These are phyloP conservation scores for Xenopus tropicalis DNA, from an alignment of 2,113 vertebrate species.

Conservation along the genomic window DNA sequence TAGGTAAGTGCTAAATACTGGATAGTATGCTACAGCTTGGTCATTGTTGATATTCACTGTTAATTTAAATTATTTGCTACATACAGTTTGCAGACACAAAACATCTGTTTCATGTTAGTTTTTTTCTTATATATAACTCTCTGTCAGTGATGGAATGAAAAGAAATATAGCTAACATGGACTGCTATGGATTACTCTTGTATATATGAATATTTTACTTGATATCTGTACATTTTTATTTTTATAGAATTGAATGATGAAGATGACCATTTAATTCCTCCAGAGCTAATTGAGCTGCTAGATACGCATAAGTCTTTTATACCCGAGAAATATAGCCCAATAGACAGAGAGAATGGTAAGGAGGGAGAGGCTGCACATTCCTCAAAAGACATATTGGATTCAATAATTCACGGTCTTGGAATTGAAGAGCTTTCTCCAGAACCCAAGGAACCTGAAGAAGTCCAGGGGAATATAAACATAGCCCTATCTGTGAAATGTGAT, in stretches of 20 bases:
- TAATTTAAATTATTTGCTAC: too few relatives aligned
- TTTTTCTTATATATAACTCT: too few relatives aligned
- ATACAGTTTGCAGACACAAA: too few relatives aligned
- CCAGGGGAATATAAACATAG: conserved; percentile 64
- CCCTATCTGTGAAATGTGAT: conserved; percentile 78
- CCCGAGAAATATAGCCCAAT: conserved; percentile 51
- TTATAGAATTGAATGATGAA: conserved; percentile 67
- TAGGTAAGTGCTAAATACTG: conserved; percentile 63
- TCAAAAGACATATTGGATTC: conserved; percentile 52
- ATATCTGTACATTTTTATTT: background rate
- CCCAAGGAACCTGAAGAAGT: conserved; percentile 71
- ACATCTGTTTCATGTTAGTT: too few relatives aligned
- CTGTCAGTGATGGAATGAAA: too few relatives aligned
- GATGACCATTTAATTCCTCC: conserved; percentile 71
- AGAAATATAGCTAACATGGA: too few relatives aligned
- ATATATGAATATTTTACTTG: too few relatives aligned
- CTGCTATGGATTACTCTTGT: too few relatives aligned
- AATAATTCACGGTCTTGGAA: conserved; percentile 49
- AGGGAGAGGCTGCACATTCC: conserved; percentile 47
- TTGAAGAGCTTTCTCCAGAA: conserved; percentile 54
- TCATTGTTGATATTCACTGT: too few relatives aligned
- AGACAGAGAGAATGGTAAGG: conserved; percentile 52
- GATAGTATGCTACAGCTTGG: background rate
- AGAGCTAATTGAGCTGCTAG: conserved; percentile 70
- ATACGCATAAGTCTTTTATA: conserved; percentile 53